Evolutionary conservation across 2,113 vertebrate species (phyloP), one percentile per base, ranked within the genome.

Genomic region (Muscicapa adusta): DNA sequence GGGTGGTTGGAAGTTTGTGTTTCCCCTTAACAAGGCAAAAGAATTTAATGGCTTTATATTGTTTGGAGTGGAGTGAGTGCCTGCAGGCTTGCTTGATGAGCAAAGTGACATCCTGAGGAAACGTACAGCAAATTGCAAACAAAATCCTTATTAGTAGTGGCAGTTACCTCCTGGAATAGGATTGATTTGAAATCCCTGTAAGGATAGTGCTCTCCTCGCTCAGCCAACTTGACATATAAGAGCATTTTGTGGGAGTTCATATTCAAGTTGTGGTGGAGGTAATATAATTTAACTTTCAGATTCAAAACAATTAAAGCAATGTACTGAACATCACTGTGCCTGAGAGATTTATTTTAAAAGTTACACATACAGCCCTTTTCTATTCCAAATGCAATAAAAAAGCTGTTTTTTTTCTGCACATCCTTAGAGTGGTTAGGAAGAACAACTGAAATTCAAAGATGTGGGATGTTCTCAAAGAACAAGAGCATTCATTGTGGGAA

Each of bases 91-190:
- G 71, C 94, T 92, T 96, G 95, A 97, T 97, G 95, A 96, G 91
- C 83, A 93, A 96, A 97, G 91, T 94, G 94, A 95, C 95, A 95
- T 96, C 95, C 93, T 94, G 94, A 97, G 94, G 94, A 96, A 97
- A 92, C 8, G 3, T 48, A 96, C 75, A 88, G 89, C 95, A 97
- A 96, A 97, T 97, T 97, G 94, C 92, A 95, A 94, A 95, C 90
- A 86, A 95, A 96, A 96, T 70, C 89, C 91, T 94, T 96, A 97
- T 96, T 97, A 96, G 91, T 77, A 94, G 85, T 95, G 97, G 97
- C 96, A 97, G 96, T 92, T 97, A 90, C 91, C 95, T 95, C 95
- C 94, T 82, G 94, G 78, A 92, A 95, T 42, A 95, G 91, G 93
- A 95, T 96, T 95, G 96, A 96, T 96, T 93, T 96, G 72, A 81